phyloP scores from a whole-genome alignment of 1,140 invertebrate species.

The Drosophila athabasca region DNA sequence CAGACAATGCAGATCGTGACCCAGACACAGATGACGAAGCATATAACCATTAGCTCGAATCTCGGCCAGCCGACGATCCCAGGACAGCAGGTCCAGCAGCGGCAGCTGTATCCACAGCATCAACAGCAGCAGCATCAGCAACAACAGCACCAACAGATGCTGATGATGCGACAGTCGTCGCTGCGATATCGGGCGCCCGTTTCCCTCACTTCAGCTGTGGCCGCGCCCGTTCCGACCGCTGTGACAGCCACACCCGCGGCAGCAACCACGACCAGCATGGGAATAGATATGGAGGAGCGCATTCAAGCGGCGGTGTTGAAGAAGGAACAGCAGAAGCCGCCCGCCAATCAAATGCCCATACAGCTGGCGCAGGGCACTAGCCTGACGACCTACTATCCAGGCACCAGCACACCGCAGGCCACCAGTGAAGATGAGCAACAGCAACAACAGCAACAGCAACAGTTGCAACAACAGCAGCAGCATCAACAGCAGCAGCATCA shows the following conservation, averaged over 20 bases:
- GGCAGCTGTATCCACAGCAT: slow-evolving; percentile 52
- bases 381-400: slow-evolving; percentile 67
- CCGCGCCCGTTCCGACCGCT: slow-evolving; percentile 14
- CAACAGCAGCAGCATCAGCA: slow-evolving; percentile 35
- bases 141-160: slow-evolving; percentile 59
- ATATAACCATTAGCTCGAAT: slow-evolving; percentile 62
- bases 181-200: slow-evolving; percentile 45
- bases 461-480: slow-evolving; percentile 52
- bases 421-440: slow-evolving; percentile 36
- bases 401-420: background rate
- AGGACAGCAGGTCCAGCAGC: slow-evolving; percentile 39
- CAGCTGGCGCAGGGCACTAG: slow-evolving; percentile 65
- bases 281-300: slow-evolving; percentile 73
- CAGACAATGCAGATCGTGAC: slow-evolving; percentile 72
- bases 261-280: slow-evolving; percentile 31
- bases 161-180: slow-evolving; percentile 59
- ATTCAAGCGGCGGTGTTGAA: slow-evolving; percentile 78
- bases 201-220: background rate
- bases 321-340: slow-evolving; percentile 68
- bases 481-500: slow-evolving; percentile 57
- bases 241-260: slow-evolving; percentile 16
- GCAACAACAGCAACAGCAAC: slow-evolving; percentile 54
- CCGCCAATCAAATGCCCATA: slow-evolving; percentile 26
- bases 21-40: slow-evolving; percentile 52
- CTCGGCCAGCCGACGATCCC: slow-evolving; percentile 51